Conservation (phyloP, 1,140 invertebrate species). For the Diorhabda elongata region DNA sequence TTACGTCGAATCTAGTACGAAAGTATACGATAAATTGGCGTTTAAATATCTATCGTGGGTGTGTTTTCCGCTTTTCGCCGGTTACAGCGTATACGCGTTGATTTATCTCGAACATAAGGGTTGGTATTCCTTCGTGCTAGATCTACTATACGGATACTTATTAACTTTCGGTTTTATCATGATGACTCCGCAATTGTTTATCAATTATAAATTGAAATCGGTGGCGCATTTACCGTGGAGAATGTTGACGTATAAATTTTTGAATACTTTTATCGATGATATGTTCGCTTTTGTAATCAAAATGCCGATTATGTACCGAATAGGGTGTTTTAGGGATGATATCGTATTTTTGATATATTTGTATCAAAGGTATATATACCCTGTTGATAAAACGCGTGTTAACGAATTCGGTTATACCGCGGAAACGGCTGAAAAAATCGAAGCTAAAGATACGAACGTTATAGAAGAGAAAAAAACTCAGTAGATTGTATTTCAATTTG, state of each 20-base stretch:
- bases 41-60: slow-evolving; percentile 96
- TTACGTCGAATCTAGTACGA: slow-evolving; percentile 93
- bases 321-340: slow-evolving; percentile 96
- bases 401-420: slow-evolving; percentile 95
- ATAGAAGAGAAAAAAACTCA: too few species aligned
- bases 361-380: slow-evolving; percentile 98
- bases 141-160: slow-evolving; percentile 97
- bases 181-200: slow-evolving; percentile 99
- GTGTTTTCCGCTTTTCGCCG: slow-evolving; percentile 86
- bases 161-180: slow-evolving; percentile 99
- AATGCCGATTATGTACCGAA: slow-evolving; percentile 95
- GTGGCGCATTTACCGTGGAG: slow-evolving; percentile 98
- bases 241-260: slow-evolving; percentile 99
- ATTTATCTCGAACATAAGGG: slow-evolving; percentile 97
- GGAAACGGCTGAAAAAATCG: slow-evolving; percentile 47
- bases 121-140: slow-evolving; percentile 81
- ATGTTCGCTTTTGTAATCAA: slow-evolving; percentile 99
- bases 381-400: slow-evolving; percentile 86
- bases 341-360: slow-evolving; percentile 98
- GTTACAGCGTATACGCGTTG: slow-evolving; percentile 95
- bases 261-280: slow-evolving; percentile 99
- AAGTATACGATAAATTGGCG: slow-evolving; percentile 90
- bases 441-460: too few species aligned
- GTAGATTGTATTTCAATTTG: too few species aligned
- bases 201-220: slow-evolving; percentile 98